Conservation (phyloP, 2,888 invertebrate species). For the Cryptops parisi region DNA sequence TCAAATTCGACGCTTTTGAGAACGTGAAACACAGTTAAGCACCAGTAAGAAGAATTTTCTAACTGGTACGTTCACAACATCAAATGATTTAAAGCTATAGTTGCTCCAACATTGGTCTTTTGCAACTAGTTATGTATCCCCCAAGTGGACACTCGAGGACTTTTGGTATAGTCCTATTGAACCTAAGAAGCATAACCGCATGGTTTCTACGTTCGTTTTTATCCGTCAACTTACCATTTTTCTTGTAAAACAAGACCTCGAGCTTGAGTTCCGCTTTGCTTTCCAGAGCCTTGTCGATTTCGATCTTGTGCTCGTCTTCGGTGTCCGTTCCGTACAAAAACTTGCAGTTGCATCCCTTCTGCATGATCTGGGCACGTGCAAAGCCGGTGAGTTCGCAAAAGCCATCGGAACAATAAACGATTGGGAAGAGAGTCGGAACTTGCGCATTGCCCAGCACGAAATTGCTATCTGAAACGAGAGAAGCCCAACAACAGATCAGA, state of each 20-base stretch:
- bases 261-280: slow-evolving; percentile 82
- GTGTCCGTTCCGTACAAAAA: slow-evolving; percentile 88
- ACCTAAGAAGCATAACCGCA: too few relatives aligned
- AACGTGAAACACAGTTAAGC: too few relatives aligned
- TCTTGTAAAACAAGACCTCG: slow-evolving; percentile 89
- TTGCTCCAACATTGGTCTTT: too few relatives aligned
- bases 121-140: too few relatives aligned
- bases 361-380: slow-evolving; percentile 89
- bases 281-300: slow-evolving; percentile 79
- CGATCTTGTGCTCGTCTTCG: slow-evolving; percentile 66
- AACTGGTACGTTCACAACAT: too few relatives aligned
- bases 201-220: too few relatives aligned
- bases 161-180: too few relatives aligned
- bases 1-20: too few relatives aligned
- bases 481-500: background rate
- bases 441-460: slow-evolving; percentile 92
- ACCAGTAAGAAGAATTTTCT: too few relatives aligned
- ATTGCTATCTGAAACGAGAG: slow-evolving; percentile 64
- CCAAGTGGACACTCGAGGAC: too few relatives aligned
- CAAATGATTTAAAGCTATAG: too few relatives aligned
- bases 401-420: slow-evolving; percentile 92
- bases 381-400: slow-evolving; percentile 92
- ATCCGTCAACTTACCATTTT: slow-evolving; percentile 69
- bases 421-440: slow-evolving; percentile 69
- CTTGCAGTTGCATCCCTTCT: slow-evolving; percentile 88